phyloP scores from a whole-genome alignment of 2,797 vertebrate species.

The Acipenser transmontanus region DNA sequence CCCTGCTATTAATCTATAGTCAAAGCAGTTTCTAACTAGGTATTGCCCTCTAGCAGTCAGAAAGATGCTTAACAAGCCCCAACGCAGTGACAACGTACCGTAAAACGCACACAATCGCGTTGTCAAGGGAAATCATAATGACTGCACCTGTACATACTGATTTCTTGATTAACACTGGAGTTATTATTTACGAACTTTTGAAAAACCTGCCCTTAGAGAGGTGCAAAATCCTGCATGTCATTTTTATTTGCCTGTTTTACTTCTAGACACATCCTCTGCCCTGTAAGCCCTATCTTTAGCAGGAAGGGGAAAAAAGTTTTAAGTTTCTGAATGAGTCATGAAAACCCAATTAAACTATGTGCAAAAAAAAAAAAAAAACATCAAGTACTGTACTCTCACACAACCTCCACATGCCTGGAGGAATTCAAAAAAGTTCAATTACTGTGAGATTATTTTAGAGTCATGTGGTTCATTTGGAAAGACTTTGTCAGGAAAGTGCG shows the following conservation, averaged over 20 bases:
- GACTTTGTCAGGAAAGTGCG: not conserved
- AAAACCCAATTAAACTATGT: conserved; percentile 34
- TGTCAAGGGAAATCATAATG: too few relatives aligned
- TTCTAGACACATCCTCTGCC: not conserved
- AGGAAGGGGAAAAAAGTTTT: conserved; percentile 20
- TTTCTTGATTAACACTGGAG: too few relatives aligned
- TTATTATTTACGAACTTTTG: too few relatives aligned
- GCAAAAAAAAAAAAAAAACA: conserved; percentile 23
- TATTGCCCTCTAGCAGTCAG: too few relatives aligned
- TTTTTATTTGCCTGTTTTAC: not conserved
- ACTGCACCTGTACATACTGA: too few relatives aligned
- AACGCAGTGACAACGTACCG: too few relatives aligned
- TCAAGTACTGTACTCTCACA: conserved; percentile 25
- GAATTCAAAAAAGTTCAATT: conserved; percentile 38
- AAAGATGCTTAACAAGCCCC: too few relatives aligned
- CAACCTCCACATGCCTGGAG: conserved; percentile 26
- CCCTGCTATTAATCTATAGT: too few relatives aligned
- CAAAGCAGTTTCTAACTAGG: too few relatives aligned
- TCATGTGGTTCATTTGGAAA: conserved; percentile 26
- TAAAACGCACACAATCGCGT: too few relatives aligned
- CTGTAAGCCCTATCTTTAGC: not conserved
- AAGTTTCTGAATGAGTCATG: conserved; percentile 31
- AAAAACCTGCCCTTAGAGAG: too few relatives aligned
- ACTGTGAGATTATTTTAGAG: conserved; percentile 41
- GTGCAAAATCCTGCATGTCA: too few relatives aligned